Conservation (phyloP, 2,888 invertebrate genomes). For the Ecliptopera silaceata region DNA sequence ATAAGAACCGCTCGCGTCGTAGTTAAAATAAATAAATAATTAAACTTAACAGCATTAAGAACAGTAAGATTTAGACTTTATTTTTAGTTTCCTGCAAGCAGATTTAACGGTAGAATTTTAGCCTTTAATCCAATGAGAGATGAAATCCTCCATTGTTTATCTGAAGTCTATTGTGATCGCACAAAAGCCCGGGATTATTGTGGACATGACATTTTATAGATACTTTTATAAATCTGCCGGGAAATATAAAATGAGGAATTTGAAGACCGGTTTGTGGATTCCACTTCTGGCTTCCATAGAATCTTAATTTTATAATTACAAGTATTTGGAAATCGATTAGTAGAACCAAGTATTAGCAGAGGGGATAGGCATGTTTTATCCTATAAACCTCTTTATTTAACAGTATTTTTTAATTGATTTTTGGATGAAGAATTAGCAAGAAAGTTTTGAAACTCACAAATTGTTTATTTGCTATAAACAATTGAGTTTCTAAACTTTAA, state of each 20-base stretch:
- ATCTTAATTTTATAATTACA: too few species aligned
- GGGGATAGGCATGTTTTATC: too few species aligned
- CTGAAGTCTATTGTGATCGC: slow-evolving; percentile 25
- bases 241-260: slow-evolving; percentile 5
- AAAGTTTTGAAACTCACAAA: too few species aligned
- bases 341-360: too few species aligned
- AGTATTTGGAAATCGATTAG: too few species aligned
- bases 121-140: slow-evolving; percentile 16
- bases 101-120: slow-evolving; percentile 5
- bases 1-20: too few species aligned
- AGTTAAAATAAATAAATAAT: not conserved
- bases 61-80: slow-evolving; percentile 14
- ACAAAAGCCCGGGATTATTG: slow-evolving; percentile 20
- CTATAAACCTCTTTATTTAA: too few species aligned
- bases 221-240: slow-evolving; percentile 12
- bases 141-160: slow-evolving; percentile 23
- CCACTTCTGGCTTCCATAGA: too few species aligned
- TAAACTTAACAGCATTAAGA: not conserved
- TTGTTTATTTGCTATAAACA: too few species aligned
- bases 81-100: slow-evolving; percentile 18
- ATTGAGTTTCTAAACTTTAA: too few species aligned
- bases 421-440: too few species aligned
- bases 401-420: too few species aligned
- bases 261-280: not conserved
- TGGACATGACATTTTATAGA: slow-evolving; percentile 10